These are phyloP conservation scores for Cnemophilus loriae DNA, from an alignment of 2,113 vertebrate species.

Conservation along the genomic window DNA sequence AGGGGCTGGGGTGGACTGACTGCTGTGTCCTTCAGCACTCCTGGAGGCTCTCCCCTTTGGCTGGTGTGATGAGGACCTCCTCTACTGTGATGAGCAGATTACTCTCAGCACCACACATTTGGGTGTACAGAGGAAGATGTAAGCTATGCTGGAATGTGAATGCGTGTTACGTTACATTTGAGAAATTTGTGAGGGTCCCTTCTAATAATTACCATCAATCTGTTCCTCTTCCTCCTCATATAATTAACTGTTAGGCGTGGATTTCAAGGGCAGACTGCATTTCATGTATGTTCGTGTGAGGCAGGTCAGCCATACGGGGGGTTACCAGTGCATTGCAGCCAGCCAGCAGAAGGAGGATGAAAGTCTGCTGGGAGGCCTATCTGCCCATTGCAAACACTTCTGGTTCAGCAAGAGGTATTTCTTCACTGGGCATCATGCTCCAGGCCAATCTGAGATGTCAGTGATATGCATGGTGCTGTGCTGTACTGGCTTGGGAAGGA, in stretches of 20 bases:
- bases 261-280: not conserved
- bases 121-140: accelerated
- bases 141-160: not conserved
- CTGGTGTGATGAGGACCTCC: accelerated
- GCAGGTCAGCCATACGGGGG: not conserved
- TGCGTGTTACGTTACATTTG: not conserved
- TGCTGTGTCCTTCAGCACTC: not conserved
- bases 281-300: not conserved
- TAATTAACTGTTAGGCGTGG: not conserved
- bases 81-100: not conserved
- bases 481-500: not conserved
- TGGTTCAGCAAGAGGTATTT: not conserved
- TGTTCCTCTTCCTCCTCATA: not conserved
- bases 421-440: not conserved
- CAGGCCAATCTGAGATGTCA: not conserved
- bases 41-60: not conserved
- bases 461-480: not conserved
- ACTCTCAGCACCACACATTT: not conserved
- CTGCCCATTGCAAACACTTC: not conserved
- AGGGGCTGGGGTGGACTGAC: not conserved
- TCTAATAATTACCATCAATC: not conserved
- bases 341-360: not conserved
- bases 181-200: not conserved
- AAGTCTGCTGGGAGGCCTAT: not conserved
- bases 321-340: not conserved